Evolutionary conservation across 2,888 invertebrate genomes (phyloP).

Genomic region (Rhogogaster chlorosoma): DNA sequence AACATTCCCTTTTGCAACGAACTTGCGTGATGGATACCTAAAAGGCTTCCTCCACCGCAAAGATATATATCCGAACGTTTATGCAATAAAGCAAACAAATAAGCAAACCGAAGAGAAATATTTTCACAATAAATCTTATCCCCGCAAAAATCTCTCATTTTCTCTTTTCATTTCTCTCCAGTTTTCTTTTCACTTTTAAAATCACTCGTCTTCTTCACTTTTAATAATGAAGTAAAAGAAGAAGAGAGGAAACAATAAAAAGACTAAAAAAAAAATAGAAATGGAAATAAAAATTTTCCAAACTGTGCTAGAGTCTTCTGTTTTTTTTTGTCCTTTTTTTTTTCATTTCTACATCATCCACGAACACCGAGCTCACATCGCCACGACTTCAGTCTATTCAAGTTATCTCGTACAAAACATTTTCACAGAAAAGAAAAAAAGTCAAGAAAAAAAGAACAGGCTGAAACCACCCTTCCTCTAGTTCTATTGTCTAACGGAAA

Average conservation of each 20-base stretch:
- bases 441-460: too few species aligned
- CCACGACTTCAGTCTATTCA: background rate
- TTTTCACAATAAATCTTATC: background rate
- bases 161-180: background rate
- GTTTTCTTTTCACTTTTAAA: background rate
- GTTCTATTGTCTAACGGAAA: background rate
- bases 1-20: background rate
- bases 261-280: too few species aligned
- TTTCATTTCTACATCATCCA: background rate
- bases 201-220: background rate
- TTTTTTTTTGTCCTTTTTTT: background rate
- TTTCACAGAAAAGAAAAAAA: background rate
- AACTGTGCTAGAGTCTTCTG: background rate
- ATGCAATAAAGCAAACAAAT: background rate
- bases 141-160: background rate
- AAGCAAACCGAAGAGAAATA: background rate
- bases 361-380: background rate
- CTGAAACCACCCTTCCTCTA: background rate
- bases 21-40: background rate
- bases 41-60: background rate
- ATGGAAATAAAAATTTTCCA: slow-evolving; percentile 8
- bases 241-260: background rate
- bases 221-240: slow-evolving; percentile 7
- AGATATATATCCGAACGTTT: background rate
- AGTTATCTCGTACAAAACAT: background rate